These are phyloP conservation scores for Hippocampus guttulatus DNA, from an alignment of 2,113 vertebrate genomes.

Conservation along the genomic window DNA sequence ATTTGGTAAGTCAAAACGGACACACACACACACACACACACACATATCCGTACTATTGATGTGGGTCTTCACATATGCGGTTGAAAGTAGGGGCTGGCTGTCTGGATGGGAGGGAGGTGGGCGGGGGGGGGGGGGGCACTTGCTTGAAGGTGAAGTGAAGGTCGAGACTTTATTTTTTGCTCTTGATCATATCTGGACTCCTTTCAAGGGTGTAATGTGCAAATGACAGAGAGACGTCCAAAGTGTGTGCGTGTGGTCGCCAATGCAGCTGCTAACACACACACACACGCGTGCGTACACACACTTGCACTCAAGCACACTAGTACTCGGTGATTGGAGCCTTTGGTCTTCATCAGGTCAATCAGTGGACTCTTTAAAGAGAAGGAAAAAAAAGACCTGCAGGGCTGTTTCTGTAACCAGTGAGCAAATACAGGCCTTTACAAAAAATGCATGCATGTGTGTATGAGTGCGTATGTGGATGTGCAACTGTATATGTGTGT, in stretches of 20 bases:
- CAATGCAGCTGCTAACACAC: conserved; percentile 55
- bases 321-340: conserved; percentile 43
- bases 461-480: background rate
- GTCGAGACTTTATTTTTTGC: background rate
- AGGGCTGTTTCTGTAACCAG: conserved; percentile 20
- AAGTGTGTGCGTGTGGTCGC: conserved; percentile 46
- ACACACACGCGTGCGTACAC: conserved; percentile 19
- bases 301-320: conserved; percentile 17
- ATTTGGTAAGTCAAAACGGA: conserved; percentile 1
- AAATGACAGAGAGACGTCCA: background rate
- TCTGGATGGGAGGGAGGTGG: background rate
- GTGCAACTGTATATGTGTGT: background rate
- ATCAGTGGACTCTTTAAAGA: conserved; percentile 46
- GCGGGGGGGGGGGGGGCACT: background rate
- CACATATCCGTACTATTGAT: background rate
- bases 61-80: background rate
- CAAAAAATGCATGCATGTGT: conserved; percentile 26
- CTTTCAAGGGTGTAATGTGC: background rate
- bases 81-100: background rate
- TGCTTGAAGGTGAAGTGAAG: background rate
- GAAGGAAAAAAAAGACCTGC: conserved; percentile 33
- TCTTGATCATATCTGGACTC: background rate
- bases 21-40: background rate
- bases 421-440: background rate
- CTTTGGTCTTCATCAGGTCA: conserved; percentile 66